Percentiles rank a stretch among this genome's conserved stretches.
phyloP scores from a whole-genome alignment of 2,888 invertebrate genomes.

The Crossocerus cetratus region DNA sequence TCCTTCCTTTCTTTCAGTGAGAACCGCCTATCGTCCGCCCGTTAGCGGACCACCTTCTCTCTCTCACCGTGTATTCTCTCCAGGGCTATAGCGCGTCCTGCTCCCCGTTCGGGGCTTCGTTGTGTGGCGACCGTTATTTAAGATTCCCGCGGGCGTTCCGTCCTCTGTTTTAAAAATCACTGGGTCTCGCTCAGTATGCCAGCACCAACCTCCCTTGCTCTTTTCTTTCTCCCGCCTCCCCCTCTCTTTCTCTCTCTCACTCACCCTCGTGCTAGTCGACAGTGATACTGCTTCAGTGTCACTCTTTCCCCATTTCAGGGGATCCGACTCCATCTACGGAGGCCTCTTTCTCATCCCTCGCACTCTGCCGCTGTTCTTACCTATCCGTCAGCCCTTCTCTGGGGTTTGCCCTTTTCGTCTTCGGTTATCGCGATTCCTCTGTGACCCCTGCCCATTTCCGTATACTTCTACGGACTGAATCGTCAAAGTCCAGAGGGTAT shows the following conservation, averaged over 20 bases:
- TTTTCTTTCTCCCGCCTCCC: too few relatives aligned
- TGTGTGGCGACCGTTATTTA: slow-evolving; percentile 62
- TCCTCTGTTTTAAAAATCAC: slow-evolving; percentile 73
- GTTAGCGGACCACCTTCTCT: background rate
- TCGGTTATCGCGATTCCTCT: slow-evolving; percentile 2
- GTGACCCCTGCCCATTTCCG: too few relatives aligned
- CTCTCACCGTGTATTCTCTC: slow-evolving; percentile 7
- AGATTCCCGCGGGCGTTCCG: slow-evolving; percentile 68
- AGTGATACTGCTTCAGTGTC: slow-evolving; percentile 72
- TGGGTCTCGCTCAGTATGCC: slow-evolving; percentile 70
- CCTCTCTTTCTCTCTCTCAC: too few relatives aligned
- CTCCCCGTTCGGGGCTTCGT: background rate
- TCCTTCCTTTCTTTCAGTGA: background rate
- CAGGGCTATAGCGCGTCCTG: background rate
- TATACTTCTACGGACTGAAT: too few relatives aligned
- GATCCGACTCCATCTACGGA: too few relatives aligned
- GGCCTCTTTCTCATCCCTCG: background rate
- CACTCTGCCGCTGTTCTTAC: slow-evolving; percentile 15
- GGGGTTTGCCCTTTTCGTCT: slow-evolving; percentile 39
- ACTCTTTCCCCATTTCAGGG: slow-evolving; percentile 23
- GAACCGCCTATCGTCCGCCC: slow-evolving; percentile 1
- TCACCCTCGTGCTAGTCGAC: slow-evolving; percentile 69
- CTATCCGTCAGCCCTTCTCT: slow-evolving; percentile 1
- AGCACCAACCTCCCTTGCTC: slow-evolving; percentile 3
- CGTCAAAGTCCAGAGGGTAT: too few relatives aligned